Evolutionary conservation across 2,888 invertebrate genomes (phyloP), one percentile per base, ranked within the genome.

Genomic region (Asteroscopus sphinx): DNA sequence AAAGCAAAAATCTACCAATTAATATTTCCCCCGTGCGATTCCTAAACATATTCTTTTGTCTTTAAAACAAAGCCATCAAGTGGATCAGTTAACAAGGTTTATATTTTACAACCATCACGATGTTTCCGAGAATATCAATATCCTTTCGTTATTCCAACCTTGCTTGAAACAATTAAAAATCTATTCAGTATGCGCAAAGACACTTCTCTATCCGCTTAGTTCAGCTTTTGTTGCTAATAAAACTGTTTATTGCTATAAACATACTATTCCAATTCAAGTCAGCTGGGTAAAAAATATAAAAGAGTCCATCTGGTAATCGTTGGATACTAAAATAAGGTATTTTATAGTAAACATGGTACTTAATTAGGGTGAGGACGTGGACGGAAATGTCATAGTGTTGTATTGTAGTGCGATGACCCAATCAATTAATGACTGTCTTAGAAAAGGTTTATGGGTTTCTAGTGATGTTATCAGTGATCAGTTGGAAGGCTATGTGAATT

Each of bases 121-220:
- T 25, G 59, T 80, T 88, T 89, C 85, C 70, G 65, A 75, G 90
- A 89, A 91, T 87, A 87, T 82, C 77, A 88, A 88, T 85, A 83
- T 79, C 80, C 75, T 73, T 86, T 86, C 79, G 80, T 86, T 86
- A 89, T 89, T 89, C 88, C 74, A 73, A 76, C 76, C 79, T 76
- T 73, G 70, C 56, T 70, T 67, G 62, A 63, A 85, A 87, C 90
- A 92, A 92, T 93, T 93, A 93, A 92, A 92, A 91, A 83, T 82
- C 86, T 86, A 81, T 82, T 92, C 79, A 67, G 89, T 91, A 92
- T 92, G 89, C 92, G 77, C 67, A 61, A 60, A 62, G 77, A 69
- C 67, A 68, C 82, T 59, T 78, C 62, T 66, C 83, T 87, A 86
- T 86, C 87, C 86, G 87, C 76, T 85, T 83, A 81, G 77, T 81